phyloP scores from a whole-genome alignment of 2,113 vertebrate species.

The Miniopterus natalensis region DNA sequence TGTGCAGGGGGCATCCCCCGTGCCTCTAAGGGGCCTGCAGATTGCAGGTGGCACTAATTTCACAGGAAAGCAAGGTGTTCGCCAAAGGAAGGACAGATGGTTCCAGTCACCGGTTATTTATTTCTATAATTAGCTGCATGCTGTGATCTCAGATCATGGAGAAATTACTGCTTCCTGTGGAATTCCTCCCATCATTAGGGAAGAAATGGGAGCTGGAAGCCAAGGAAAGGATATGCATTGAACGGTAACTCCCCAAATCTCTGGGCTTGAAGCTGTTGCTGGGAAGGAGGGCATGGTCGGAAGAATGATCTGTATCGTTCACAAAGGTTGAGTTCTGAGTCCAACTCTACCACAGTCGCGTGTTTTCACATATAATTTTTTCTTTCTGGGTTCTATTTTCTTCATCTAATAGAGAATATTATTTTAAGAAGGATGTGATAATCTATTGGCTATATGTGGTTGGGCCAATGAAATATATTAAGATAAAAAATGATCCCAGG shows the following conservation, averaged over 20 bases:
- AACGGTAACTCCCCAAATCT: neutral
- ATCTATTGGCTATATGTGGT: neutral
- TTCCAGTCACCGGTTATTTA: slow-evolving; percentile 89
- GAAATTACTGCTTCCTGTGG: slow-evolving; percentile 81
- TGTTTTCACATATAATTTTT: neutral
- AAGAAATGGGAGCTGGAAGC: slow-evolving; percentile 53
- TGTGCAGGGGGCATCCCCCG: slow-evolving; percentile 73
- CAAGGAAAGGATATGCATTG: neutral
- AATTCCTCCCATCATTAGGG: slow-evolving; percentile 64
- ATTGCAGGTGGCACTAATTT: slow-evolving; percentile 85
- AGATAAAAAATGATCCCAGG: neutral
- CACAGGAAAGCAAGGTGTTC: slow-evolving; percentile 79
- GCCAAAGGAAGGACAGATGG: slow-evolving; percentile 89
- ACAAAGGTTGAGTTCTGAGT: neutral
- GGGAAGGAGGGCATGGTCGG: neutral
- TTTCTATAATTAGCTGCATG: slow-evolving; percentile 88
- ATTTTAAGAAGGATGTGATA: neutral
- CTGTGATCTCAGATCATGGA: slow-evolving; percentile 85
- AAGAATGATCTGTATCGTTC: neutral
- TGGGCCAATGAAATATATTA: neutral
- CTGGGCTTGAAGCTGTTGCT: neutral
- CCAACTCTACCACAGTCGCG: neutral
- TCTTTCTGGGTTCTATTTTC: neutral
- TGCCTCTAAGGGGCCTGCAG: slow-evolving; percentile 20
- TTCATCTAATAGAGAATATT: neutral